Conservation (phyloP, 2,888 invertebrate species). For the Eumacrocentrus americanus region DNA sequence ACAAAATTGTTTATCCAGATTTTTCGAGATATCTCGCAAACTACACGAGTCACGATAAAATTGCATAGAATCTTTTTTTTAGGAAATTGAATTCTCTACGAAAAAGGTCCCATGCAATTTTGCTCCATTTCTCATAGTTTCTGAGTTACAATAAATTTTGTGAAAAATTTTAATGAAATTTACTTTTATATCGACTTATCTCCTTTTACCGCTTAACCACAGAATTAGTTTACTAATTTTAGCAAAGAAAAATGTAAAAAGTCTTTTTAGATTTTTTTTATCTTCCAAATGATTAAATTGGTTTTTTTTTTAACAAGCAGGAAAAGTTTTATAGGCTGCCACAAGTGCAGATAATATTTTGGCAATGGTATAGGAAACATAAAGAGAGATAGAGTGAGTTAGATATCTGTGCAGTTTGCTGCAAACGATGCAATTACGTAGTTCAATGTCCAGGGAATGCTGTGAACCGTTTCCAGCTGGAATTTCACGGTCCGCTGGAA, state of each 20-base stretch:
- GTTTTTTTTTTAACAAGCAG: no score
- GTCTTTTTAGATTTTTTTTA: not conserved
- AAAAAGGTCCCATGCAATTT: not conserved
- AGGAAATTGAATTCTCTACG: not conserved
- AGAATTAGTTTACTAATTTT: not conserved
- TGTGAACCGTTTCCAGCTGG: conserved; percentile 47
- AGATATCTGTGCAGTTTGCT: conserved; percentile 48
- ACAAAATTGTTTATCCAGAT: not conserved
- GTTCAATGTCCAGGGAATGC: conserved; percentile 52
- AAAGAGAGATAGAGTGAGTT: conserved; percentile 24
- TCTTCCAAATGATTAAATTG: not conserved
- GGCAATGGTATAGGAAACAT: conserved; percentile 11
- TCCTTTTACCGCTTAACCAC: no score
- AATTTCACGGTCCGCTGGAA: conserved; percentile 52
- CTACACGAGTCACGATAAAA: not conserved
- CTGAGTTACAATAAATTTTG: not conserved
- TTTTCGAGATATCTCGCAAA: not conserved
- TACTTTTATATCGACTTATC: no score
- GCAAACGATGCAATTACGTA: conserved; percentile 53
- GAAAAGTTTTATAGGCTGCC: no score
- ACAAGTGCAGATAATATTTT: conserved; percentile 12
- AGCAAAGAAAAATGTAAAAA: not conserved
- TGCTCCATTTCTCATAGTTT: not conserved
- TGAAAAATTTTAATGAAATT: not conserved
- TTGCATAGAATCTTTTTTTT: not conserved